phyloP scores from a whole-genome alignment of 1,140 invertebrate genomes.

The Microplitis demolitor region DNA sequence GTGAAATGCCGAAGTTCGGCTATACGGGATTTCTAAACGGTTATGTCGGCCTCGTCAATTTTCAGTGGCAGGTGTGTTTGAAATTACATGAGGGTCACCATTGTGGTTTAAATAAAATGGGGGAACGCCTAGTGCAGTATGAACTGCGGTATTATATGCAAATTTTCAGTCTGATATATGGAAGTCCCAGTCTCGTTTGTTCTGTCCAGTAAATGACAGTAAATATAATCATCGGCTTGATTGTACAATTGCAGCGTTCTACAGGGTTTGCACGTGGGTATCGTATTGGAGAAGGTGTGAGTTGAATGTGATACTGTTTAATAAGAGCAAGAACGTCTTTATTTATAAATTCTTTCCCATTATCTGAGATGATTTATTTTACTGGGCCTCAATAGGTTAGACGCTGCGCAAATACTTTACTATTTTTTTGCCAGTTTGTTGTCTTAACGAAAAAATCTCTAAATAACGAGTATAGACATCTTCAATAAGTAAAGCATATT shows the following conservation, averaged over 20 bases:
- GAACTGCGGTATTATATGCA: not conserved
- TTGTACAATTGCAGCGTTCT: not conserved
- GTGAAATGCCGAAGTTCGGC: not conserved
- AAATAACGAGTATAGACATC: too few relatives aligned
- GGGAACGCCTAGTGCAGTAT: not conserved
- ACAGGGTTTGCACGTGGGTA: constrained; percentile 11
- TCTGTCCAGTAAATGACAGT: constrained; percentile 40
- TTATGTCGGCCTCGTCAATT: not conserved
- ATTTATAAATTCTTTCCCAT: constrained; percentile 33
- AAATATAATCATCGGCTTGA: constrained; percentile 17
- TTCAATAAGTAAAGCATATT: too few relatives aligned
- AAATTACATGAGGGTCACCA: too few relatives aligned
- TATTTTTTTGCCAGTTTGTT: not conserved
- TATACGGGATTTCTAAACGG: too few relatives aligned
- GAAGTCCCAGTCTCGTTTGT: constrained; percentile 44
- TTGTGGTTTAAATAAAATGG: not conserved
- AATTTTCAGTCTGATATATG: constrained; percentile 21
- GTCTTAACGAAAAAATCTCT: not conserved
- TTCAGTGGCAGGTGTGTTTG: not conserved
- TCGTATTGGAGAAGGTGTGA: not conserved
- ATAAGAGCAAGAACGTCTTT: not conserved
- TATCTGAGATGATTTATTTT: constrained; percentile 44
- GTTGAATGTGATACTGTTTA: not conserved
- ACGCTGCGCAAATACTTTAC: not conserved
- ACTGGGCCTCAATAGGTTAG: constrained; percentile 47